These are phyloP conservation scores for Acipenser oxyrinchus DNA, from an alignment of 2,797 vertebrate genomes.

Conservation along the genomic window DNA sequence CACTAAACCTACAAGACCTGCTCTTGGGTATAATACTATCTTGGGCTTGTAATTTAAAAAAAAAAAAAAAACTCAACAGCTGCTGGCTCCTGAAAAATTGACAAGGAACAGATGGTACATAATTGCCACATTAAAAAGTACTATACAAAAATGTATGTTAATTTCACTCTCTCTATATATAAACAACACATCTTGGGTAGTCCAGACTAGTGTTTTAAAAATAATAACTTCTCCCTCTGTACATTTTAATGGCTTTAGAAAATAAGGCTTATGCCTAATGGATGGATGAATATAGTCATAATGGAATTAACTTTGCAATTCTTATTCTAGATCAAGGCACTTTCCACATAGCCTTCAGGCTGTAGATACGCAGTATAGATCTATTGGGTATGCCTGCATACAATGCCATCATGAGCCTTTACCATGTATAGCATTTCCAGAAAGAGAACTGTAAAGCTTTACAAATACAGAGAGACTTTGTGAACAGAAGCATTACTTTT, in stretches of 20 bases:
- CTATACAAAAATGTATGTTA: constrained; percentile 29
- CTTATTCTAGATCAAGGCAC: too few species aligned
- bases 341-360: too few species aligned
- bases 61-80: constrained; percentile 18
- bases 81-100: constrained; percentile 29
- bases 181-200: constrained; percentile 10
- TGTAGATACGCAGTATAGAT: too few species aligned
- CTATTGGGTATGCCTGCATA: too few species aligned
- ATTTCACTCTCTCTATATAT: constrained; percentile 23
- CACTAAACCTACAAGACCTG: too few species aligned
- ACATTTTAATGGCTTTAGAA: constrained; percentile 1
- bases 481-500: too few species aligned
- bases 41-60: not conserved
- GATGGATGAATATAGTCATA: not conserved
- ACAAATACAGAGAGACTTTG: too few species aligned
- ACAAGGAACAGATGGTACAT: constrained; percentile 33
- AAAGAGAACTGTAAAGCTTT: too few species aligned
- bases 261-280: not conserved
- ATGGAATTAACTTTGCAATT: too few species aligned
- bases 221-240: not conserved
- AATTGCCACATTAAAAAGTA: constrained; percentile 35
- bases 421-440: too few species aligned
- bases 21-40: not conserved
- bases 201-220: constrained; percentile 6
- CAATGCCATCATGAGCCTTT: too few species aligned